Conservation (phyloP, 2,797 vertebrate species). For the Onychomys torridus region DNA sequence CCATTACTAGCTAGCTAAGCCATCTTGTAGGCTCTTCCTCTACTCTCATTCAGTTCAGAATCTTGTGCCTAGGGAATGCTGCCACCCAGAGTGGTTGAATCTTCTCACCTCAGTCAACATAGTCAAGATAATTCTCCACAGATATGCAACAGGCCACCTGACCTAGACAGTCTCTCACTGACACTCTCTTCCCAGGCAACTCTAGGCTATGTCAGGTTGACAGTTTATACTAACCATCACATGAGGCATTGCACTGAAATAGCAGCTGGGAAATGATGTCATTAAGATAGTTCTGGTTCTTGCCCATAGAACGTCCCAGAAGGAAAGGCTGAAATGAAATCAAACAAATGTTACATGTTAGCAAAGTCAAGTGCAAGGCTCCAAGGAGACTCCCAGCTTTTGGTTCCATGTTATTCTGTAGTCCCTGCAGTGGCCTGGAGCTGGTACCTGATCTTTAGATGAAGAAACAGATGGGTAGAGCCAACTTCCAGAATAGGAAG, state of each 20-base stretch:
- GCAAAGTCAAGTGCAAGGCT: background rate
- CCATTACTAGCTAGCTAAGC: too few relatives aligned
- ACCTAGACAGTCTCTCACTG: background rate
- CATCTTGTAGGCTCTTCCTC: background rate
- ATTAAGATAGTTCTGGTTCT: background rate
- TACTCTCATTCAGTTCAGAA: background rate
- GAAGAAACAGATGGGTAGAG: background rate
- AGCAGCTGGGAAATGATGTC: background rate
- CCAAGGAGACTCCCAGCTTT: background rate
- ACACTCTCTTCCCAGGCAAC: background rate
- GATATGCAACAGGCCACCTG: background rate
- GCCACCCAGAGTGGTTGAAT: too few relatives aligned
- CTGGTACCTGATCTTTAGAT: background rate
- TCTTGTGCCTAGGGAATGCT: background rate
- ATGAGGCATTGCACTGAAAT: too few relatives aligned
- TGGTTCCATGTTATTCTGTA: background rate
- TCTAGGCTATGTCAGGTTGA: background rate
- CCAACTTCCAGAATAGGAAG: background rate
- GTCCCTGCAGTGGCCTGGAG: background rate
- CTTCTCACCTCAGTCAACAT: background rate
- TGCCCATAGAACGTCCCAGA: background rate
- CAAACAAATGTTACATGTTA: background rate
- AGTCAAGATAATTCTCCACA: background rate
- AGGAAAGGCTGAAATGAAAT: background rate
- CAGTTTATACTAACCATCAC: background rate